Evolutionary conservation across 2,797 vertebrate species (phyloP), one percentile per base, ranked within the genome.

Genomic region (Characodon lateralis): DNA sequence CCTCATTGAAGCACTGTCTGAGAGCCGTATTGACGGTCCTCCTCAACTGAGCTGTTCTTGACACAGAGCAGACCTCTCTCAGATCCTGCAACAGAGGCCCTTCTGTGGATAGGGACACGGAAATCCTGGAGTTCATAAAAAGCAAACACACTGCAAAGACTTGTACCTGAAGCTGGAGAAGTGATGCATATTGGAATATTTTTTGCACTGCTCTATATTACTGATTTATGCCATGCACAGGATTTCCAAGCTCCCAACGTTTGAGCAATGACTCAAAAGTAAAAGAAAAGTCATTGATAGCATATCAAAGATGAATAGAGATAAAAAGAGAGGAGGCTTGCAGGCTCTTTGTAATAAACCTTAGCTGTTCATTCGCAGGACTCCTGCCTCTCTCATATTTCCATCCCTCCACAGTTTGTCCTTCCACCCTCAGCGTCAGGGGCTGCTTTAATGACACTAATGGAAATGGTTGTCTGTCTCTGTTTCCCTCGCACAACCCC

Each of bases 361-460:
- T 39, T 24, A 83, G 71, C 73, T 74, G 61, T 82, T 90, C 72
- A 80, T 79, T 83, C 71, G 39, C 53, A 16, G 24, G 71, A 73
- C 81, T 70, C 74, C 83, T 70, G 63, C 74, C 69, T 84, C 68
- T 71, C 51, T 26, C 74, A 63, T 74, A 69, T 78, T 82, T 90
- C 76, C 70, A 75, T 79, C 78, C 13, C 55, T 83, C 28, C 72
- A 14, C 65, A 77, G 53, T 88, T 87, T 87, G 86, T 91, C 88
- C 86, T 86, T 91, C 88, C 83, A 78, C 73, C 78, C 77, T 83
- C 76, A 51, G 83, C 58, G n/a, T 77, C 87, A 84, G 71, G 72
- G 66, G 74, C 80, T 74, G 84, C 83, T 89, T 91, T 91, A 91
- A 91, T 89, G 90, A 77, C 78, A 84, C 81, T 90, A 84, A 89